Conservation (phyloP, 1,140 invertebrate genomes). For the Oryzaephilus surinamensis region DNA sequence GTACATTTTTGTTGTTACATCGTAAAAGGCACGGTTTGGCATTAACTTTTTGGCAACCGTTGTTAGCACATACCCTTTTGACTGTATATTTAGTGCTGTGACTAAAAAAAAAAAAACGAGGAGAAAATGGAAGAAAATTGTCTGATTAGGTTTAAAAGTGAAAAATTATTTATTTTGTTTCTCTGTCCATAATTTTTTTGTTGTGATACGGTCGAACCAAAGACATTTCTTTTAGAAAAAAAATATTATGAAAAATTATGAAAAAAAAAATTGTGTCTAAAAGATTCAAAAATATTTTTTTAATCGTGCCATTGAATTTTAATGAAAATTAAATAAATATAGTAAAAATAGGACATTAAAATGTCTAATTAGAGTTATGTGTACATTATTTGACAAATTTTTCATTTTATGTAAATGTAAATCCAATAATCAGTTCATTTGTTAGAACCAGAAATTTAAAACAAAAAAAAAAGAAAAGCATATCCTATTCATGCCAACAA, state of each 20-base stretch:
- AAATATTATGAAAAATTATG: slow-evolving; percentile 7
- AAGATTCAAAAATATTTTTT: slow-evolving; percentile 28
- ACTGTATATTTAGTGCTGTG: slow-evolving; percentile 36
- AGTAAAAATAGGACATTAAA: slow-evolving; percentile 11
- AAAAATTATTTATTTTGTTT: slow-evolving; percentile 28
- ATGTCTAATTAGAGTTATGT: slow-evolving; percentile 7
- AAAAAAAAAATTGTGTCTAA: slow-evolving; percentile 12
- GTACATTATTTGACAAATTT: not conserved
- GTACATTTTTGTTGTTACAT: too few species aligned
- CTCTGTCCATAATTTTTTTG: slow-evolving; percentile 12
- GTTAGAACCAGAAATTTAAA: slow-evolving; percentile 5
- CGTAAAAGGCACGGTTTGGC: slow-evolving; percentile 28
- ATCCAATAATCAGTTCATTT: too few species aligned
- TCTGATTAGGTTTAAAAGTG: slow-evolving; percentile 34
- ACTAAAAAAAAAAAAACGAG: slow-evolving; percentile 26
- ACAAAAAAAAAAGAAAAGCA: slow-evolving; percentile 20
- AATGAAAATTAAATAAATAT: not conserved
- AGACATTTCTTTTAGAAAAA: slow-evolving; percentile 24
- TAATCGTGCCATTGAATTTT: slow-evolving; percentile 29
- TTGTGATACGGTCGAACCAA: slow-evolving; percentile 35
- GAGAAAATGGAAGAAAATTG: too few species aligned
- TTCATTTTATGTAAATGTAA: slow-evolving; percentile 5
- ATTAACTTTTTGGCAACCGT: slow-evolving; percentile 25
- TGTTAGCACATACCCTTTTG: slow-evolving; percentile 30
- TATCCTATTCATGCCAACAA: slow-evolving; percentile 33